Base-by-base conservation (phyloP, 2,888 invertebrate genomes). In the Cinara cedri region DNA sequence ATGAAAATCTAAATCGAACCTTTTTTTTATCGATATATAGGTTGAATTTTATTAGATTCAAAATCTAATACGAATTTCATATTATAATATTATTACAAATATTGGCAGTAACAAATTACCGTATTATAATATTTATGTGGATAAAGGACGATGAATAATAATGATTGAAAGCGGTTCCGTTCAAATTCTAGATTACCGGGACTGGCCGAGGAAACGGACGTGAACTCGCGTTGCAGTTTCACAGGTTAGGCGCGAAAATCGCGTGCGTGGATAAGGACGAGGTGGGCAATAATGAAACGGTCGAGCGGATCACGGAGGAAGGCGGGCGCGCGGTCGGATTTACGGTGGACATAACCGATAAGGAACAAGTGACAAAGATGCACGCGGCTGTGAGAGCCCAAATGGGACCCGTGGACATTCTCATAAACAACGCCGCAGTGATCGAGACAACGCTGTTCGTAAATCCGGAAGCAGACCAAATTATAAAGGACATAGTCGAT, bases 341-440 rank as follows among this genome's bases (percentile, higher is more conserved):
- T 8, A 34, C 26, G 34, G 60, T 76, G n/a, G 81, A 46, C 51
- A 81, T 83, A 1, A 82, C 80, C 1, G 46, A 55, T 11, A 54
- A 49, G 24, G 63, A 80, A 24, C 81, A 82, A n/a, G 44, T 82
- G 8, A 72, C 46, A 10, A 10, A 3, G 16, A 57, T 82, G 34
- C 62, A 71, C 24, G n/a, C 54, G 16, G 68, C 44, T 0, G 72
- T 82, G 11, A 63, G 72, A 42, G 62, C 57, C 13, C 46, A 46
- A 46, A 46, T 46, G 14, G 82, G 82, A 1, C 81, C 82, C 2
- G 82, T 83, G 19, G 82, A 82, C 57, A 55, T 82, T 13, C 44
- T 83, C 11, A 55, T 83, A 55, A 83, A 83, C 81, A 83, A 83
- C 51, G 82, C 82, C 8, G 81, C 71, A 6, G 42, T 83, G 1